Base-by-base conservation (phyloP, 2,888 invertebrate species). In the Hetaerina titia region DNA sequence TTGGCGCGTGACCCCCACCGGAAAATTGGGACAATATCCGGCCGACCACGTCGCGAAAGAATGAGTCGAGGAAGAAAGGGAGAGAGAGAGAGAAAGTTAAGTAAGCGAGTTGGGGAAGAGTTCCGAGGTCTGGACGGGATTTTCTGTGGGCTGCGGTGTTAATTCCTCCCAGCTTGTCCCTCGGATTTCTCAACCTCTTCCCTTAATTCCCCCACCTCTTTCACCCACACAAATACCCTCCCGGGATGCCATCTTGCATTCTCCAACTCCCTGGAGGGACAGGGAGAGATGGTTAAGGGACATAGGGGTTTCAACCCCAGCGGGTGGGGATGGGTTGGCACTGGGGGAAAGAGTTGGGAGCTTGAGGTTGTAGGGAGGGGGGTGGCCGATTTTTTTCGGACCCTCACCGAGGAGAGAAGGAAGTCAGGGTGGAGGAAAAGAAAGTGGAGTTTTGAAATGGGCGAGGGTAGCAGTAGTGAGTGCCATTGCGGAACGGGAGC, bases 71-170 rank as follows among this genome's bases (percentile, higher is more conserved):
- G 11, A 22, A 81, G 31, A 81, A 25, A 81, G 25, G 25, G 74
- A 74, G 74, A 25, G 25, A 74, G 74, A 25, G 2, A 74, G 74
- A 74, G 74, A 25, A 25, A 81, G 81, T 25, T 31, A 15, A 81
- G 69, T 22, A 22, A 81, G 81, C 81, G 31, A 81, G 9, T 81
- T 81, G 81, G 31, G 22, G 11, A n/a, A 19, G 25, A 81, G 25
- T 15, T 9, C 15, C 25, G 81, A 81, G 81, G 81, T 31, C 81
- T 81, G 81, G 31, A 81, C 81, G 81, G 31, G 81, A 81, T 81
- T 81, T 81, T 81, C 81, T 81, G 81, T 13, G 81, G 81, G 81
- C 22, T 81, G 81, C 81, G 81, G 81, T 81, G 81, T 81, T 81
- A 31, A 81, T 81, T 81, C 81, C 31, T 81, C 81, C 81, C 31